Evolutionary conservation across 2,888 invertebrate species (phyloP), one percentile per base, ranked within the genome.

Genomic region (Syrista parreyssii): DNA sequence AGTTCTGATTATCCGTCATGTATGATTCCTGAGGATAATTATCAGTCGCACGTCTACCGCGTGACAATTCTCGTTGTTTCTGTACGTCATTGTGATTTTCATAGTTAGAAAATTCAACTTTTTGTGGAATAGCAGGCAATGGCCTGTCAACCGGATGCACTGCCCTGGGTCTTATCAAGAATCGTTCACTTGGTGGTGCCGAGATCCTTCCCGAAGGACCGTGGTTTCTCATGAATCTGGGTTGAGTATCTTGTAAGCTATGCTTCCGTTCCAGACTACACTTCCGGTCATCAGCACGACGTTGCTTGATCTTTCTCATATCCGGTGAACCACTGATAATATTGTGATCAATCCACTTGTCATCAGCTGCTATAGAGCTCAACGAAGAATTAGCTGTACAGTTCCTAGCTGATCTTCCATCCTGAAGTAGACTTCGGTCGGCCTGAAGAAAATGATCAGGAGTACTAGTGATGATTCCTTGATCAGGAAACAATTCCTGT

Each of bases 71-170:
- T 30, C 78, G 76, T 74, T 81, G 77, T 55, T 83, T 83, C 6
- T 76, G 78, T 15, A 82, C 82, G 23, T 86, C 85, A n/a, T 84
- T 80, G 68, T 86, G 86, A 79, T 89, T 89, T 68, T 86, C 86
- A 73, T 88, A 89, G 69, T 84, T 85, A 0, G 85, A 82, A 40
- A 88, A 82, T 68, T 89, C 89, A 2, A 88, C 73, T 68, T 86
- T 86, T 6, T 90, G 88, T 0, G 90, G 90, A 76, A 90, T 90
- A 2, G 88, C 90, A 0, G 90, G 90, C 3, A 90, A 79, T 0
- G 90, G 90, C n/a, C 90, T 84, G 74, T 90, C 90, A 1, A 90
- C 80, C 11, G 90, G 90, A 77, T 89, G 89, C 15, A 90, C 85
- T 0, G 87, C 89, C 36, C 89, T 85, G 0, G 90, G 89, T 31